Evolutionary conservation across 2,888 invertebrate genomes (phyloP).

Genomic region (Mongoloraphidia duomilia): DNA sequence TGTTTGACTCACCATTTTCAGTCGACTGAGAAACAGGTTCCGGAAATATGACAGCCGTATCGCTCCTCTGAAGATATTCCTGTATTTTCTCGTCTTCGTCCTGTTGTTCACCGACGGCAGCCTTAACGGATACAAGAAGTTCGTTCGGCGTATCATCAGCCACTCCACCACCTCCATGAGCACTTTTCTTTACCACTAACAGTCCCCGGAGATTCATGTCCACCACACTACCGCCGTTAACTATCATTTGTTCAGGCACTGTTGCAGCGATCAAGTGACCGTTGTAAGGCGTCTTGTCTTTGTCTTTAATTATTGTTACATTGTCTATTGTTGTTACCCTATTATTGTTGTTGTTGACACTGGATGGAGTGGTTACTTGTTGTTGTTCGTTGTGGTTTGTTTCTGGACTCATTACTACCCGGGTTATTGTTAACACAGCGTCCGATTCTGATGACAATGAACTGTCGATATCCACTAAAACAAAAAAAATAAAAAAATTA

Average conservation of each 20-base stretch:
- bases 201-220: not conserved
- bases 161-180: conserved; percentile 16
- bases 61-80: conserved; percentile 33
- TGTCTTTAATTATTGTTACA: too few relatives aligned
- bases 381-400: conserved; percentile 26
- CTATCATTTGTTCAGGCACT: conserved; percentile 21
- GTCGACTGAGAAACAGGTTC: conserved; percentile 26
- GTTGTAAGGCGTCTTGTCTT: conserved; percentile 11
- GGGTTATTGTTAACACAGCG: conserved; percentile 15
- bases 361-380: conserved; percentile 12
- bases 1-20: conserved; percentile 14
- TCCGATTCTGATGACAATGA: conserved; percentile 18
- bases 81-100: conserved; percentile 28
- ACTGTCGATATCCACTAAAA: conserved; percentile 28
- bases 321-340: conserved; percentile 9
- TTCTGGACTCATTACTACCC: conserved; percentile 24
- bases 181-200: too few relatives aligned
- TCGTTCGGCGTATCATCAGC: conserved; percentile 20
- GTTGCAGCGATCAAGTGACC: conserved; percentile 19
- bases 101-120: conserved; percentile 20
- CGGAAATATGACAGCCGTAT: conserved; percentile 37
- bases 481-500: conserved; percentile 8
- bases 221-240: not conserved
- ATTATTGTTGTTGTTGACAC: conserved; percentile 13
- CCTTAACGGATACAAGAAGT: conserved; percentile 18